These are phyloP conservation scores for Cynoglossus semilaevis DNA, from an alignment of 2,113 vertebrate species.

Conservation along the genomic window DNA sequence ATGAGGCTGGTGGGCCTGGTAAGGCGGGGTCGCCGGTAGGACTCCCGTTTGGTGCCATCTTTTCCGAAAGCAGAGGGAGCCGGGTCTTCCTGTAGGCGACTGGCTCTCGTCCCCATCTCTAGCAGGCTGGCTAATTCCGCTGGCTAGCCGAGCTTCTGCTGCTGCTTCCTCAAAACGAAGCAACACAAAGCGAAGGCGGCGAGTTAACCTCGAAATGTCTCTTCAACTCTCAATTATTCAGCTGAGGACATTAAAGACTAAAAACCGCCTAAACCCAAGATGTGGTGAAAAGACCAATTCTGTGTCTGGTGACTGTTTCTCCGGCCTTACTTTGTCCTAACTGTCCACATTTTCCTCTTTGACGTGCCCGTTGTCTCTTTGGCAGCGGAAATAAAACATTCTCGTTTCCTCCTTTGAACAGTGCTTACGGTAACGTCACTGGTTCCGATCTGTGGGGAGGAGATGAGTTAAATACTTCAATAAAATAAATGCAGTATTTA, in stretches of 20 bases:
- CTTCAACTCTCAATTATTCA: slow-evolving; percentile 3
- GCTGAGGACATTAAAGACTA: neutral
- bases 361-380: slow-evolving; percentile 46
- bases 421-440: slow-evolving; percentile 50
- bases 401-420: slow-evolving; percentile 40
- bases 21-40: slow-evolving; percentile 69
- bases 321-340: slow-evolving; percentile 40
- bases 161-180: slow-evolving; percentile 47
- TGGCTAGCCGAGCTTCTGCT: slow-evolving; percentile 35
- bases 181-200: slow-evolving; percentile 10
- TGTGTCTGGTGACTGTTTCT: neutral
- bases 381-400: slow-evolving; percentile 70
- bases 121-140: slow-evolving; percentile 32
- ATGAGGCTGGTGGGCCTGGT: slow-evolving; percentile 76
- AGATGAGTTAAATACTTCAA: neutral
- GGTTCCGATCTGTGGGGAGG: neutral
- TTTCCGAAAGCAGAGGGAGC: slow-evolving; percentile 69
- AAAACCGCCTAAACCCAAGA: neutral
- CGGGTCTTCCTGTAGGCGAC: slow-evolving; percentile 76
- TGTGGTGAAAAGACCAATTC: fast-evolving
- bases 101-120: slow-evolving; percentile 78
- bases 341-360: slow-evolving; percentile 65
- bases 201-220: slow-evolving; percentile 42
- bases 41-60: slow-evolving; percentile 72
- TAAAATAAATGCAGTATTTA: neutral